phyloP scores from a whole-genome alignment of 1,140 invertebrate genomes.

The Pinna nobilis region DNA sequence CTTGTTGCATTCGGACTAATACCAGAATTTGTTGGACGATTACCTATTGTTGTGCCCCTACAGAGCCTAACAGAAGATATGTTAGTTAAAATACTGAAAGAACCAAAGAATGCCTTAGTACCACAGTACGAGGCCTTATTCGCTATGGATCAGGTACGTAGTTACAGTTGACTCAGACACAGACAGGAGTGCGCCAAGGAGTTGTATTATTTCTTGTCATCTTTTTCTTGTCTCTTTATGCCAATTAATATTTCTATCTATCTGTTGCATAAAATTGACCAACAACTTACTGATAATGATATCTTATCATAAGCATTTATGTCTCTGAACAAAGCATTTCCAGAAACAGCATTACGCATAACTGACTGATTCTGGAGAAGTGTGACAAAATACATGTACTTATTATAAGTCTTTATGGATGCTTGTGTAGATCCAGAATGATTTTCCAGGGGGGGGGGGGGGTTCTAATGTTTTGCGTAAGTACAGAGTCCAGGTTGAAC shows the following conservation, averaged over 20 bases:
- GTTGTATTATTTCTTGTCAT: too few species aligned
- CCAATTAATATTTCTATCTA: too few species aligned
- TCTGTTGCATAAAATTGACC: not conserved
- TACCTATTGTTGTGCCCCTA: conserved; percentile 96
- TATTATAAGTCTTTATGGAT: not conserved
- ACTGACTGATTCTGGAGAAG: too few species aligned
- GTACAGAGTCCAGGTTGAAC: too few species aligned
- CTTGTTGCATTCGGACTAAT: conserved; percentile 93
- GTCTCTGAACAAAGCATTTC: too few species aligned
- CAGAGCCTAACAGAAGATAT: conserved; percentile 94
- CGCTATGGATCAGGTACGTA: conserved; percentile 82
- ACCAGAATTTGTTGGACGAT: conserved; percentile 89
- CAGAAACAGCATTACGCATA: too few species aligned
- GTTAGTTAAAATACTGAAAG: conserved; percentile 95
- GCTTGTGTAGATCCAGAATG: too few species aligned
- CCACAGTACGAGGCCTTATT: conserved; percentile 89
- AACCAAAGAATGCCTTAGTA: conserved; percentile 96
- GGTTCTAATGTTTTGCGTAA: too few species aligned
- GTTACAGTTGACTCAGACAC: not conserved
- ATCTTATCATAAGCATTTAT: not conserved
- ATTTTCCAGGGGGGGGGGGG: too few species aligned
- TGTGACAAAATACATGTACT: not conserved
- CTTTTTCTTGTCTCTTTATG: too few species aligned
- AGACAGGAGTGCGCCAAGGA: too few species aligned
- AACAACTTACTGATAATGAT: not conserved